Base-by-base conservation (phyloP, 1,140 invertebrate species). In the Pogonognathellus flavescens region DNA sequence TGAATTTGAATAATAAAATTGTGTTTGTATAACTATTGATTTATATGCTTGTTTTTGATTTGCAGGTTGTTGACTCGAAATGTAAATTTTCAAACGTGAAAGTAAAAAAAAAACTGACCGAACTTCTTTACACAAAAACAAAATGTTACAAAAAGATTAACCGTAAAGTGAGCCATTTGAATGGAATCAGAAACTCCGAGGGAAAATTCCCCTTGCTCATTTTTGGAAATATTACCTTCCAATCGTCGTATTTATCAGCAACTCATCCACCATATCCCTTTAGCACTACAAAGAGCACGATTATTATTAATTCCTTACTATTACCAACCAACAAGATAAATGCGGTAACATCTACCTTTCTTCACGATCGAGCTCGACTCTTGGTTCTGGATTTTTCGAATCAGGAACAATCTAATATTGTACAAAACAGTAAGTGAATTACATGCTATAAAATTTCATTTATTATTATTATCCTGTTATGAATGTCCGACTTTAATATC, bases 171-270 rank as follows among this genome's bases (percentile, higher is more conserved):
- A 57, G 11, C 53, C 53, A 13, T 1, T 57, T 57, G 53, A 57
- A 57, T 57, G 53, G 53, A 57, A 57, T 57, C 53, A 14, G 53
- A n/a, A 57, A 57, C 53, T 14, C 11, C n/a, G n/a, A 57, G 53
- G 53, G 53, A 57, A 57, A n/a, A 57, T n/a, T 57, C 53, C 53
- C 53, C 53, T 57, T 14, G 53, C 53, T 57, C 53, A 57, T 57
- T 57, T 57, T 57, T 57, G 11, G 53, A 14, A 57, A 14, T 57
- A 4, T n/a, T 57, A 57, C 53, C 53, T 57, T 57, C 53, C 53
- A n/a, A n/a, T 57, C 53, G 53, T 57, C 53, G 53, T 57, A 57
- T n/a, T 57, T 57, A 57, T 57, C 53, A 57, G n/a, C 53, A 57
- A 57, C 53, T 57, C 11, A 57, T 57, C 11, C 53, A 57, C 53